Conservation (phyloP, 2,888 invertebrate species). For the Pandemis corylana region DNA sequence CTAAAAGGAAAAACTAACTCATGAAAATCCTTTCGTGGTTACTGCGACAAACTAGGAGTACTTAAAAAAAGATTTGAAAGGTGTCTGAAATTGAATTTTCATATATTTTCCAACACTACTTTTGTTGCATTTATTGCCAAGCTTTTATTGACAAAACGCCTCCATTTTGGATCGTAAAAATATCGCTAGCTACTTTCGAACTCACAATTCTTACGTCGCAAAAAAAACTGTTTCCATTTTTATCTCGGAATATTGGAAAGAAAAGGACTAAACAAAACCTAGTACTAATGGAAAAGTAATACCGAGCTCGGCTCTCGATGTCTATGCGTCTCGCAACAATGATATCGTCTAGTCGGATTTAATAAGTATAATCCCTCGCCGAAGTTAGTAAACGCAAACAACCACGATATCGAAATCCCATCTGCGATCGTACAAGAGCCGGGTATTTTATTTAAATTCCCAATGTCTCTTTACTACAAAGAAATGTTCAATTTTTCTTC, state of each 20-base stretch:
- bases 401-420: slow-evolving; percentile 29
- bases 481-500: neutral
- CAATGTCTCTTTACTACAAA: slow-evolving; percentile 26
- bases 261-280: slow-evolving; percentile 55
- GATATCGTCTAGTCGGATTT: slow-evolving; percentile 46
- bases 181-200: slow-evolving; percentile 27
- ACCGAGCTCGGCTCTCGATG: slow-evolving; percentile 54
- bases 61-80: no score
- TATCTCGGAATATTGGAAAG: slow-evolving; percentile 47
- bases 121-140: no score
- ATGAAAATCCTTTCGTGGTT: no score
- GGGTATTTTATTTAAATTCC: slow-evolving; percentile 37
- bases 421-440: slow-evolving; percentile 22
- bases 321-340: slow-evolving; percentile 46
- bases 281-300: slow-evolving; percentile 65
- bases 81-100: no score
- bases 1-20: no score
- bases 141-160: neutral
- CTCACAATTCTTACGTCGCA: slow-evolving; percentile 38
- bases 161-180: slow-evolving; percentile 17
- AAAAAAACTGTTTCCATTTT: slow-evolving; percentile 33
- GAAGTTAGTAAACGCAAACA: slow-evolving; percentile 42
- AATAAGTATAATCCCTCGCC: slow-evolving; percentile 47
- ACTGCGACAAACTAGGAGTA: no score
- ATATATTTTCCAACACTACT: no score